Evolutionary conservation across 2,113 vertebrate species (phyloP).

Genomic region (Cephalopterus ornatus): DNA sequence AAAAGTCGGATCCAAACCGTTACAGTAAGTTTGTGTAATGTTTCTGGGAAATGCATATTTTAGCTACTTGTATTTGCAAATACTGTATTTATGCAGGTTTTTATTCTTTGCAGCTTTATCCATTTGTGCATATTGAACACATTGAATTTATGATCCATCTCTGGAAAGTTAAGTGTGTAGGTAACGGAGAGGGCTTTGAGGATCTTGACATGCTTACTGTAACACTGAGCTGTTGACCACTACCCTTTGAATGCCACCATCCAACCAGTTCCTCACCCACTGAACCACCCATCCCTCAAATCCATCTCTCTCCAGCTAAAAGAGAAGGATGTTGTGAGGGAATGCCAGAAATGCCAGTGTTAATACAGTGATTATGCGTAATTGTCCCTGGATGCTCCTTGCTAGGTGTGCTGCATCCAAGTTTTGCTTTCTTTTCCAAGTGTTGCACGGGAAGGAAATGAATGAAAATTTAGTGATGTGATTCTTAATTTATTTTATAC

Average conservation of each 20-base stretch:
- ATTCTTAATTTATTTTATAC: background rate
- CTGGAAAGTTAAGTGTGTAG: background rate
- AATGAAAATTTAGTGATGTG: background rate
- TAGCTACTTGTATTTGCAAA: background rate
- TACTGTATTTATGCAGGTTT: background rate
- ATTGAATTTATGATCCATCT: background rate
- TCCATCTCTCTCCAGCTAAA: background rate
- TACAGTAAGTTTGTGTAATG: background rate
- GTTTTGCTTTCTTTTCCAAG: background rate
- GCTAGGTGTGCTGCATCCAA: background rate
- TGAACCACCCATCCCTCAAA: background rate
- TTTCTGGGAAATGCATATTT: background rate
- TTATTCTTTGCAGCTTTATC: background rate
- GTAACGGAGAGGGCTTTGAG: background rate
- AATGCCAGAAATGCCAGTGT: background rate
- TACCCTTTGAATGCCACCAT: background rate
- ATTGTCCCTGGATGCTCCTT: background rate
- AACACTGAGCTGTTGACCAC: fast-evolving
- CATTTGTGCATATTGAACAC: background rate
- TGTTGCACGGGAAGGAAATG: background rate
- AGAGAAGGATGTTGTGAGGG: background rate
- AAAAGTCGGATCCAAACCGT: too few relatives aligned
- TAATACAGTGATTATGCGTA: background rate
- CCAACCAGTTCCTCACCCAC: background rate
- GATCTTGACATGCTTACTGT: background rate